phyloP scores from a whole-genome alignment of 2,888 invertebrate species.

The Drosophila lutescens region DNA sequence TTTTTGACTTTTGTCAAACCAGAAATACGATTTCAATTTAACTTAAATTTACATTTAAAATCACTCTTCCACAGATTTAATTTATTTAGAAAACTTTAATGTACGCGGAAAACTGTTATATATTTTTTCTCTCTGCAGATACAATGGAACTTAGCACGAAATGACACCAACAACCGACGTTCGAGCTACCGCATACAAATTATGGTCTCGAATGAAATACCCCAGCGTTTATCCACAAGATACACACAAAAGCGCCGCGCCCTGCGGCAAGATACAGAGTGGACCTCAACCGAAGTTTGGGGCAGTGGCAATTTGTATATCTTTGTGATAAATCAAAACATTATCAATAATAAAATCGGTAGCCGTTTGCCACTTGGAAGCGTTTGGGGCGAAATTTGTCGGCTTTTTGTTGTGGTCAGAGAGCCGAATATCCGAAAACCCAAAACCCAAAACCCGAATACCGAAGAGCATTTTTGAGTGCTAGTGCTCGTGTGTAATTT shows the following conservation, averaged over 20 bases:
- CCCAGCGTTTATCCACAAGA: constrained; percentile 31
- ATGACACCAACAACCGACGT: constrained; percentile 21
- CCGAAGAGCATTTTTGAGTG: constrained; percentile 52
- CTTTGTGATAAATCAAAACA: constrained; percentile 81
- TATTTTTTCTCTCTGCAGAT: constrained; percentile 8
- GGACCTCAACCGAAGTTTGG: constrained; percentile 26
- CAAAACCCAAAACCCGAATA: constrained; percentile 5
- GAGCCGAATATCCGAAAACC: constrained; percentile 7
- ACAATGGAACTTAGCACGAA: constrained; percentile 17
- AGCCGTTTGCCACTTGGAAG: constrained; percentile 76
- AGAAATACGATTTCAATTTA: no score
- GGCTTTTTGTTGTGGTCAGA: constrained; percentile 66
- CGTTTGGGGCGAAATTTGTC: constrained; percentile 59
- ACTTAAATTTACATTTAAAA: no score
- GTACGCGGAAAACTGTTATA: background rate
- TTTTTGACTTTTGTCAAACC: no score
- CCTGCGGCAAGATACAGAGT: constrained; percentile 42
- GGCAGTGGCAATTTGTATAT: constrained; percentile 72
- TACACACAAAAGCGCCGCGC: constrained; percentile 44
- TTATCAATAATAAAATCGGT: constrained; percentile 82
- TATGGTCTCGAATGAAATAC: constrained; percentile 32
- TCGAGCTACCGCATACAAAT: constrained; percentile 48
- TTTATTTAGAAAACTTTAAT: no score
- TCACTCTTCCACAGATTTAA: no score
- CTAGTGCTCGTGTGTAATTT: constrained; percentile 66